Evolutionary conservation across 2,113 vertebrate genomes (phyloP), one percentile per base, ranked within the genome.

Genomic region (Rhynchopsitta pachyrhyncha): DNA sequence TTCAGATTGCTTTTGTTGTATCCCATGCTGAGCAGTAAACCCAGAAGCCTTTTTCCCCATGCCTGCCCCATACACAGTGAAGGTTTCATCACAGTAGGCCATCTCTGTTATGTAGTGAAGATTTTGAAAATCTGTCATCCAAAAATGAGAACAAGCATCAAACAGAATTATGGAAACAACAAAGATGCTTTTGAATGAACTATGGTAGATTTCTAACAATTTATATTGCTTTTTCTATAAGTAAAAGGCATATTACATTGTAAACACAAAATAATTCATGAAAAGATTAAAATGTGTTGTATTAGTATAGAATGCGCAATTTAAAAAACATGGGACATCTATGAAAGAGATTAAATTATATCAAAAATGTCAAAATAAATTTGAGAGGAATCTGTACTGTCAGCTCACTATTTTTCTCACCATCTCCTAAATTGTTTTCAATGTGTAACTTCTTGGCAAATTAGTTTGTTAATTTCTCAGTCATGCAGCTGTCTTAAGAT

Each of bases 71-170:
- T 28, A 29, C 7, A 41, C 15, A 42, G 27, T 13, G 73, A 68
- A 82, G 28, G 77, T 49, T 96, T 86, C 77, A 76, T 77, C 90
- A 75, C 86, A 77, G 49, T 17, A 77, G 39, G 76, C 8, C 0
- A 0, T 33, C 84, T 62, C 47, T 37, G 19, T 33, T 82, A 86
- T 25, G 42, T 3, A 46, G 59, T 23, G 24, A 95, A 78, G 31
- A 35, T 79, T 94, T 41, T 83, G 69, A 96, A 83, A 88, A 73
- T n/a, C 60, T 78, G 49, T n/a, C 75, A 86, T 66, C 52, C 75
- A 77, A 73, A 96, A 89, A 47, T 35, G 31, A 94, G 75, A 95
- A 87, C 20, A 95, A 92, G 85, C 67, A 87, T 95, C 76, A 95
- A 95, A 91, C 42, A 83, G 87, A 87, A 74, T 81, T 89, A 89